Conservation (phyloP, 2,888 invertebrate species). For the Trichogramma dendrolimi region DNA sequence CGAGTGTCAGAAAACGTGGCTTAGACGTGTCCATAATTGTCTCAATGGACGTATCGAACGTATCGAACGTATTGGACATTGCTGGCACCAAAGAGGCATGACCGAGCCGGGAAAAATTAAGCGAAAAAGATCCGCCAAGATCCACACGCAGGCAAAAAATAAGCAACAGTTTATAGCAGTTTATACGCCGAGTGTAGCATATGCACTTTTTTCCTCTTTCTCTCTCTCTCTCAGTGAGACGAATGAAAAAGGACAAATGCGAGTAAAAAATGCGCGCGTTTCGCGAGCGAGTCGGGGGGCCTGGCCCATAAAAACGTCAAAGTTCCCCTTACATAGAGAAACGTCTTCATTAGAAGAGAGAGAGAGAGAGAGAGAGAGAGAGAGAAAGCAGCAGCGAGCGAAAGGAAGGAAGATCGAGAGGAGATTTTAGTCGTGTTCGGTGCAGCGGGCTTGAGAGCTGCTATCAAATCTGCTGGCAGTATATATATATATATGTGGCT, state of each 20-base stretch:
- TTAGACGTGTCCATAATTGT: too few relatives aligned
- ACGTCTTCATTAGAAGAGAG: conserved; percentile 47
- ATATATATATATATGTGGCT: too few relatives aligned
- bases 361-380: not conserved
- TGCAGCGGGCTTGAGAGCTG: too few relatives aligned
- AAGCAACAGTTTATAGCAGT: not conserved
- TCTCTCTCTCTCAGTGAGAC: conserved; percentile 41
- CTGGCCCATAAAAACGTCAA: conserved; percentile 52
- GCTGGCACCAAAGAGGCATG: too few relatives aligned
- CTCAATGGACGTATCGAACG: too few relatives aligned
- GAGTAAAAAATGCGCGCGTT: conserved; percentile 35
- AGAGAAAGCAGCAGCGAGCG: not conserved
- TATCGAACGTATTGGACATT: too few relatives aligned
- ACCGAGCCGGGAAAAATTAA: not conserved
- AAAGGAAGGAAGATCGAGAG: not conserved
- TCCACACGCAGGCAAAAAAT: not conserved
- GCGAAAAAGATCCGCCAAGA: not conserved
- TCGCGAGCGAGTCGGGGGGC: conserved; percentile 34
- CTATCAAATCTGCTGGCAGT: too few relatives aligned
- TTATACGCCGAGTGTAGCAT: not conserved
- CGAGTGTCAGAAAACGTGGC: too few relatives aligned
- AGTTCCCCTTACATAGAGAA: conserved; percentile 52
- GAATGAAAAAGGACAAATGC: conserved; percentile 27
- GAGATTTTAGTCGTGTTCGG: too few relatives aligned
- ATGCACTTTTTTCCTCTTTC: not conserved